Evolutionary conservation across 1,140 invertebrate species (phyloP), one percentile per base, ranked within the genome.

Genomic region (Lordiphosa collinella): DNA sequence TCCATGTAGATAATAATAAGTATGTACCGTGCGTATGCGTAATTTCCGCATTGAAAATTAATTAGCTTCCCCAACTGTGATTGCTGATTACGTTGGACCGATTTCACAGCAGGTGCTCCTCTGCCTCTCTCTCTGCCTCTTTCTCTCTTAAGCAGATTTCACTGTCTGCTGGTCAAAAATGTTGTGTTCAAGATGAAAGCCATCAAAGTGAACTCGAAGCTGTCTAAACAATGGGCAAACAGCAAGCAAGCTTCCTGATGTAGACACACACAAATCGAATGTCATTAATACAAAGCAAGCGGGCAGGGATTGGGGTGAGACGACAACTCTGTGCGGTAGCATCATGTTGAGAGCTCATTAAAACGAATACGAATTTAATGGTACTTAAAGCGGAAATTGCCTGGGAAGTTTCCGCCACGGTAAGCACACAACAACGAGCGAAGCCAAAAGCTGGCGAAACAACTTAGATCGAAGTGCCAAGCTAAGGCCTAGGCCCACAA

Each of bases 311-410:
- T n/a, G 59, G 16, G 25, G 6, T 47, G 40, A 57, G 37, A 41
- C 22, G 32, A 12, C 31, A 41, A 16, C 12, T 44, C 18, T 14
- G 46, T 38, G 38, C 13, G 34, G 47, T 51, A 69, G 71, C 78
- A 82, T 78, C 82, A 86, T 87, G 84, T 86, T 86, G 82, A 86
- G 84, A 86, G 82, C 84, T 86, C 84, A 86, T 86, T 86, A 86
- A 86, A 82, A 84, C 69, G 76, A 78, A 87, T 86, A 71, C 84
- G 84, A 86, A 84, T 86, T 86, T 86, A 86, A 86, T 86, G 84
- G 76, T 78, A 86, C 84, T 86, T 86, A 82, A 86, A 86, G 76
- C 84, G 84, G 84, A 86, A 86, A 86, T 86, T 86, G 84, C 84
- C 84, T 86, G 84, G 70, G 57, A 86, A 86, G 84, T 82, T 86